Evolutionary conservation across 2,888 invertebrate genomes (phyloP).

Genomic region (Galerucella pusilla): DNA sequence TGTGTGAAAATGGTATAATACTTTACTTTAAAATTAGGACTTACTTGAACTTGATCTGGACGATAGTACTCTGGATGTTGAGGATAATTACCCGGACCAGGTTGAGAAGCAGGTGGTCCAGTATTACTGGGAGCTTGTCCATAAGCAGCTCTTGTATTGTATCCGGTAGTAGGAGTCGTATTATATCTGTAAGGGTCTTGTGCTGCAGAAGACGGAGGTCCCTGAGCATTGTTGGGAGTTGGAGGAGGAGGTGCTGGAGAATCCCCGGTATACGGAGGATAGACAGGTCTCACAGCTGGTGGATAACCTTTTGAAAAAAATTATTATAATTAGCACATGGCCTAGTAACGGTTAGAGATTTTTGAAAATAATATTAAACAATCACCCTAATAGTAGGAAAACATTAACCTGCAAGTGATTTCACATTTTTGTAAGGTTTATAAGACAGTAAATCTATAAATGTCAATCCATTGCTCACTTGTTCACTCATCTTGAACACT

Average conservation of each 20-base stretch:
- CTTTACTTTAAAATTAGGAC: background rate
- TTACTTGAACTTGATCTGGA: conserved; percentile 62
- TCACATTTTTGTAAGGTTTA: conserved; percentile 7
- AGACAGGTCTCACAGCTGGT: conserved; percentile 79
- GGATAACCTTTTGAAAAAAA: conserved; percentile 62
- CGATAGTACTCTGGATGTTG: conserved; percentile 70
- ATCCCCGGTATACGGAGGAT: conserved; percentile 78
- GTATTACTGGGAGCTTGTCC: conserved; percentile 60
- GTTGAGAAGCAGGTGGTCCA: conserved; percentile 65
- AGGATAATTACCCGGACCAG: conserved; percentile 64
- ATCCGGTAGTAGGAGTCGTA: conserved; percentile 57
- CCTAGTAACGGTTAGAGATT: background rate
- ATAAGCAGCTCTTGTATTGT: conserved; percentile 62
- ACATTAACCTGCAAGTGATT: conserved; percentile 8
- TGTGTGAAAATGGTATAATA: background rate
- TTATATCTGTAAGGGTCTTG: conserved; percentile 64
- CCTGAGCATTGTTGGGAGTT: conserved; percentile 57
- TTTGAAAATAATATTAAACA: background rate
- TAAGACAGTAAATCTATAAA: conserved; percentile 6
- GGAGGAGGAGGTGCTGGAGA: conserved; percentile 61
- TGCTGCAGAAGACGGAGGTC: conserved; percentile 52
- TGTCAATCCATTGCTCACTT: conserved; percentile 11
- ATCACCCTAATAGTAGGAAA: background rate
- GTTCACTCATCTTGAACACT: conserved; percentile 5
- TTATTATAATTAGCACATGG: background rate